Conservation (phyloP, 92 coral and sea anemone genomes). For the Epizoanthus scotinus region DNA sequence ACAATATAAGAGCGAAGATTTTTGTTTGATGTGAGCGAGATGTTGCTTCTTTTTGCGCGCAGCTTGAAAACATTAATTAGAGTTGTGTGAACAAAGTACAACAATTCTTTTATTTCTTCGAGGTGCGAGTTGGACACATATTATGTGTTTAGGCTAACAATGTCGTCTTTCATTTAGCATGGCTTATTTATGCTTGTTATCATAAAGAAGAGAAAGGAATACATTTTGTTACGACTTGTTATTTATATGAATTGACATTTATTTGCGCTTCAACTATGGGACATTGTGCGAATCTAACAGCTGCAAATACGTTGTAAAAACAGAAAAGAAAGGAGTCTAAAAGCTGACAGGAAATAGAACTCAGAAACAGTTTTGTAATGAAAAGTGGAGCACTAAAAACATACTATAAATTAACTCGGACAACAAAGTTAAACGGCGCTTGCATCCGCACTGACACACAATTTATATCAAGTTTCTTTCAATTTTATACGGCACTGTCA, state of each 20-base stretch:
- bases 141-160: slow-evolving; percentile 19
- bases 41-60: slow-evolving; percentile 10
- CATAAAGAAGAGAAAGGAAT: slow-evolving; percentile 17
- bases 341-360: slow-evolving; percentile 32
- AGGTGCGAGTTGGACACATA: slow-evolving; percentile 29
- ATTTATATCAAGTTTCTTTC: no score
- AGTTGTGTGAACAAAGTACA: slow-evolving; percentile 21
- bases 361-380: slow-evolving; percentile 1
- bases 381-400: not conserved
- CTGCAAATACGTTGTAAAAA: slow-evolving; percentile 22
- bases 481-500: no score
- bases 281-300: slow-evolving; percentile 38
- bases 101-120: slow-evolving; percentile 23
- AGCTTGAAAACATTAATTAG: slow-evolving; percentile 33
- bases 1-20: no score
- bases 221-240: slow-evolving; percentile 12
- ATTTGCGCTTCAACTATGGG: slow-evolving; percentile 18
- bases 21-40: not conserved
- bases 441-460: no score
- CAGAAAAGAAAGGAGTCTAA: not conserved
- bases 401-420: slow-evolving; percentile 25
- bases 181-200: slow-evolving; percentile 16
- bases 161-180: not conserved
- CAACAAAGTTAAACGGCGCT: not conserved
- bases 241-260: slow-evolving; percentile 31